Percentiles rank a stretch among this genome's conserved stretches.
Evolutionary conservation across 1,140 invertebrate genomes (phyloP).

Genomic region (Charaxes varanes): DNA sequence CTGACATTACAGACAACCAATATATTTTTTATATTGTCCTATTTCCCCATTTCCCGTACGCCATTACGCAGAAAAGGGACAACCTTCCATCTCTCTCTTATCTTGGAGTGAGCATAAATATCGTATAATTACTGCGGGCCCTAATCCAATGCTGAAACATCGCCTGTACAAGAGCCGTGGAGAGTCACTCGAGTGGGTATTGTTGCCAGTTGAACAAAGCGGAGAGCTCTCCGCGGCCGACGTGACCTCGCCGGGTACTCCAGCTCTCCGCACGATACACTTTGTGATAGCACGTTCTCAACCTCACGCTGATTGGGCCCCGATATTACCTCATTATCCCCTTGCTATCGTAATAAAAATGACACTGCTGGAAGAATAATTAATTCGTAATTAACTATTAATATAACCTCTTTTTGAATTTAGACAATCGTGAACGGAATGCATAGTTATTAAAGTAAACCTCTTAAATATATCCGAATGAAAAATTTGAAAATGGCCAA

Average conservation of each 20-base stretch:
- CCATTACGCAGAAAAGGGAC: too few relatives aligned
- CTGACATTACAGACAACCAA: too few relatives aligned
- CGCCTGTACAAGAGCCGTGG: slow-evolving; percentile 55
- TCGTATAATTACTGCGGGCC: slow-evolving; percentile 47
- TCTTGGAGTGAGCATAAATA: slow-evolving; percentile 41
- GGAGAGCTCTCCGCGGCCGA: slow-evolving; percentile 51
- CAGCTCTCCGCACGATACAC: slow-evolving; percentile 37
- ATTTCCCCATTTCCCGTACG: too few relatives aligned
- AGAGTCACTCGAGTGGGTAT: slow-evolving; percentile 47
- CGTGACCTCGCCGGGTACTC: slow-evolving; percentile 50
- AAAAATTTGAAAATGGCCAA: too few relatives aligned
- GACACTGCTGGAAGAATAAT: neutral
- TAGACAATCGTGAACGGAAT: too few relatives aligned
- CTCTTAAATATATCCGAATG: too few relatives aligned
- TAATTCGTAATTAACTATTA: neutral
- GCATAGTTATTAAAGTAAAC: too few relatives aligned
- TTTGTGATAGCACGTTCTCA: slow-evolving; percentile 68
- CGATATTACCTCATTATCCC: slow-evolving; percentile 17
- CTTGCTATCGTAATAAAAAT: neutral
- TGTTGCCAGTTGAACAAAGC: slow-evolving; percentile 67
- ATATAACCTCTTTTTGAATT: neutral
- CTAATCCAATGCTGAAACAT: slow-evolving; percentile 59
- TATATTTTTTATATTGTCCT: too few relatives aligned
- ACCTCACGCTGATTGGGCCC: slow-evolving; percentile 37
- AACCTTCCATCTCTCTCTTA: too few relatives aligned